A percentile compares a stretch with the other conserved stretches of the same genome.
Evolutionary conservation across 1,140 invertebrate species (phyloP).

Genomic region (Tigriopus japonicus): DNA sequence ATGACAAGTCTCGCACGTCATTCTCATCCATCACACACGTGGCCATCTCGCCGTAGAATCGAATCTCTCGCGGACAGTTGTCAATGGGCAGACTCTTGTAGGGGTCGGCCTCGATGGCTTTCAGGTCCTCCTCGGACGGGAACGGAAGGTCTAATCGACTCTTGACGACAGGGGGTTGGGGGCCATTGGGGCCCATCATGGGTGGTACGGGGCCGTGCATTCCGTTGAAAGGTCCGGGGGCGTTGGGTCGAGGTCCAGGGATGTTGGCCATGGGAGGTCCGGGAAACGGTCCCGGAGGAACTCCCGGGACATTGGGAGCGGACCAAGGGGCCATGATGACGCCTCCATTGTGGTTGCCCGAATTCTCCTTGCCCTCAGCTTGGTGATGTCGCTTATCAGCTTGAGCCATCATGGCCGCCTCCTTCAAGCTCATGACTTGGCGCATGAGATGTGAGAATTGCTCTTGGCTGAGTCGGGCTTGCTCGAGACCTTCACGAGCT

Average conservation of each 20-base stretch:
- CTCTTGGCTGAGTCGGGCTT: background rate
- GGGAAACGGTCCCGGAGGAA: too few species aligned
- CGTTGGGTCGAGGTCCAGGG: background rate
- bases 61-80: background rate
- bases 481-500: background rate
- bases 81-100: constrained; percentile 18
- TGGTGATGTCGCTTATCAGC: background rate
- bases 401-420: constrained; percentile 7
- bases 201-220: background rate
- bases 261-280: background rate
- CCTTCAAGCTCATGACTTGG: constrained; percentile 10
- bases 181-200: too few species aligned
- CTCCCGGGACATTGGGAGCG: too few species aligned
- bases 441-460: constrained; percentile 10
- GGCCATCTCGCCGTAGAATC: background rate
- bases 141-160: constrained; percentile 16
- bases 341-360: too few species aligned
- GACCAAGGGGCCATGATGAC: too few species aligned
- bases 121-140: constrained; percentile 16
- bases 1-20: background rate
- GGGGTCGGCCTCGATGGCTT: constrained; percentile 16
- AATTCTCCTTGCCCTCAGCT: too few species aligned
- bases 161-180: background rate
- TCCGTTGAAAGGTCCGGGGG: background rate
- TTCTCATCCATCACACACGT: background rate